Evolutionary conservation across 2,797 vertebrate genomes (phyloP).

Genomic region (Carduelis carduelis): DNA sequence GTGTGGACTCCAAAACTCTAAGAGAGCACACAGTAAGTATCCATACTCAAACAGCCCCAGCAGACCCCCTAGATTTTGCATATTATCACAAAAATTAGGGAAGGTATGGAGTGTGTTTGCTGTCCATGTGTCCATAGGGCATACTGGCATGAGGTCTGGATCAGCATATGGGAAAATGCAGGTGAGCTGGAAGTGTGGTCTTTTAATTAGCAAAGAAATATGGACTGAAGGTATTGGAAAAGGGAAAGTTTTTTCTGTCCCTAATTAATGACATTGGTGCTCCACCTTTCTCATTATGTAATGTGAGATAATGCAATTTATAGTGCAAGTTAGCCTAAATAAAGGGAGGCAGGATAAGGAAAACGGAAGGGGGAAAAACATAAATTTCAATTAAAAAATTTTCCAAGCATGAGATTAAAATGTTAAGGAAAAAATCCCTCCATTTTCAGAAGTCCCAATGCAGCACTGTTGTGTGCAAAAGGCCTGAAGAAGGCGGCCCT

Average conservation of each 20-base stretch:
- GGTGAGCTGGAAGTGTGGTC: neutral
- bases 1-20: neutral
- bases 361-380: neutral
- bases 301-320: neutral
- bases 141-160: neutral
- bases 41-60: neutral
- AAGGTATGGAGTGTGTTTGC: neutral
- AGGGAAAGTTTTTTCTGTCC: neutral
- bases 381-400: neutral
- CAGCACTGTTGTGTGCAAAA: neutral
- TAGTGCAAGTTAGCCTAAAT: neutral
- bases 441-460: neutral
- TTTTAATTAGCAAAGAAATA: neutral
- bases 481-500: neutral
- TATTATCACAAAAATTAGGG: neutral
- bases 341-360: neutral
- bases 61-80: neutral
- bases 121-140: fast-evolving
- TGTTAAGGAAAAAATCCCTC: neutral
- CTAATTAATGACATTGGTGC: neutral
- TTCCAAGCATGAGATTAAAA: neutral
- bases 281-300: neutral
- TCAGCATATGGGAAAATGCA: neutral
- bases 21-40: neutral
- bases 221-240: neutral